Conservation (phyloP, 64 coral and sea anemone species). For the Dendronephthya gigantea region DNA sequence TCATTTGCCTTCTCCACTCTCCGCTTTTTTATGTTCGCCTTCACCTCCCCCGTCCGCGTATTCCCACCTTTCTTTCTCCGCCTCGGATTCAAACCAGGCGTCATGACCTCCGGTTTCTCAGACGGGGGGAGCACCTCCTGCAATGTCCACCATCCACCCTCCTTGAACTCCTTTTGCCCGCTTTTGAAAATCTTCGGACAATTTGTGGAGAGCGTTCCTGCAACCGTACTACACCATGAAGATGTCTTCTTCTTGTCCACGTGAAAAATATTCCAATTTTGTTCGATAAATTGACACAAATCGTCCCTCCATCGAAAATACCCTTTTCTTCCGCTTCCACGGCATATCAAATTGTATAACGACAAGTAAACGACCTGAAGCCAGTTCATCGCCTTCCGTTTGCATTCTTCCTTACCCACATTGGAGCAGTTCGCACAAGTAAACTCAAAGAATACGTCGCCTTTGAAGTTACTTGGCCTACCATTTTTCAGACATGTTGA, state of each 20-base stretch:
- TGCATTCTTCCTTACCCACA: neutral
- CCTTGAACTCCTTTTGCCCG: neutral
- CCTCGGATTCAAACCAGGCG: neutral
- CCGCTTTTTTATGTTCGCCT: neutral
- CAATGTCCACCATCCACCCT: slow-evolving; percentile 12
- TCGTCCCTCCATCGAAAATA: slow-evolving; percentile 9
- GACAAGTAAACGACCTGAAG: neutral
- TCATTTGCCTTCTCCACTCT: neutral
- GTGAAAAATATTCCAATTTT: slow-evolving; percentile 3
- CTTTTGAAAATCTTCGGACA: slow-evolving; percentile 9
- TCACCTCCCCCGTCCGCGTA: neutral
- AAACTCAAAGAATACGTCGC: slow-evolving; percentile 1
- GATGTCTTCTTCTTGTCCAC: neutral
- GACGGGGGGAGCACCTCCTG: neutral
- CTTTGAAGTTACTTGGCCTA: neutral
- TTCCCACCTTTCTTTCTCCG: neutral
- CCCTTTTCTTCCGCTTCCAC: neutral
- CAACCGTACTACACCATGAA: neutral
- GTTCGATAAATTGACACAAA: neutral
- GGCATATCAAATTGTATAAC: neutral
- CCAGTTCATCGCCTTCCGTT: neutral
- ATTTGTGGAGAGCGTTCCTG: neutral
- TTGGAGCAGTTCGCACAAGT: neutral
- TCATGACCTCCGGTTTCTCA: neutral
- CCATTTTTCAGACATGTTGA: neutral